Conservation (phyloP, 1,140 invertebrate genomes). For the Riptortus pedestris region DNA sequence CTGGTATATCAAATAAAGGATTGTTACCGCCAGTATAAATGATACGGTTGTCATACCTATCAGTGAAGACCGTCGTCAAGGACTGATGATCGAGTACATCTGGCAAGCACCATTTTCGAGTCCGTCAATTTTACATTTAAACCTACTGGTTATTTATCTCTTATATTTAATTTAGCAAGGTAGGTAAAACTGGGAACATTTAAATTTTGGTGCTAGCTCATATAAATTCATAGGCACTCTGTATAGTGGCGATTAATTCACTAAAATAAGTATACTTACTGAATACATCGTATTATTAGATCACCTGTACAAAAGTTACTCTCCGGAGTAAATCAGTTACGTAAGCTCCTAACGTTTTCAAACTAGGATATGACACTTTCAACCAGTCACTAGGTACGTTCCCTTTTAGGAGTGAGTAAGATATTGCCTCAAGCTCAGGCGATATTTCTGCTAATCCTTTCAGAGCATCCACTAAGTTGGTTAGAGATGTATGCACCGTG, state of each 20-base stretch:
- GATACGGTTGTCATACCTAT: no score
- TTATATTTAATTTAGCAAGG: no score
- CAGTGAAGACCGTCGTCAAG: no score
- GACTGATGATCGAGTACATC: no score
- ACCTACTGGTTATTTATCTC: no score
- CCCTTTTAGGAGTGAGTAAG: conserved; percentile 54
- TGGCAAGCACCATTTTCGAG: no score
- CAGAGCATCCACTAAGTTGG: conserved; percentile 67
- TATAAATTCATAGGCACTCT: no score
- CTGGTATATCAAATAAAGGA: no score
- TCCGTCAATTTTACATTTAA: no score
- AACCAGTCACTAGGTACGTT: conserved; percentile 71
- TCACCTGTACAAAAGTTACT: conserved; percentile 54
- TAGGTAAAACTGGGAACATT: no score
- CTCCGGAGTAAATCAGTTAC: conserved; percentile 72
- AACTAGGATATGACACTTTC: conserved; percentile 75
- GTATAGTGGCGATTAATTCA: background rate
- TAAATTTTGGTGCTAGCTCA: no score
- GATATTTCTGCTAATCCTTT: conserved; percentile 82
- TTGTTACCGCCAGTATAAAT: no score
- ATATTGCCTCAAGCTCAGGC: conserved; percentile 61
- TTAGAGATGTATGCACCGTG: conserved; percentile 52
- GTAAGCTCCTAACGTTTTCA: conserved; percentile 80
- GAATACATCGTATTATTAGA: conserved; percentile 39
- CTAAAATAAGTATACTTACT: conserved; percentile 61